A percentile compares a stretch with the other conserved stretches of the same genome.
phyloP scores from a whole-genome alignment of 2,113 vertebrate species.

The Prinia subflava region DNA sequence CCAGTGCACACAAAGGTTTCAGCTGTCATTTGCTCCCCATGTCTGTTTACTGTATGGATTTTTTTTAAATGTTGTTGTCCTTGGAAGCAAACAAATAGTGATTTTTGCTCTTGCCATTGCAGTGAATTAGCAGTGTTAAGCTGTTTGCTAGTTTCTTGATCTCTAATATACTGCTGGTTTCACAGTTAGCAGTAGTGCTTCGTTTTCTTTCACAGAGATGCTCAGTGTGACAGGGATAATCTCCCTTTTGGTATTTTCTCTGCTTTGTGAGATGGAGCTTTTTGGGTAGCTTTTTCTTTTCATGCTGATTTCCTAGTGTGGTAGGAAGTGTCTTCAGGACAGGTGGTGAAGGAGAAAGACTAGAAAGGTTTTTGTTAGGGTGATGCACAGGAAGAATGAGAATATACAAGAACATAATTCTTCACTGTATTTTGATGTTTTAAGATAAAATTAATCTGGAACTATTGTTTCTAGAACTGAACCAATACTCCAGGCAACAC shows the following conservation, averaged over 20 bases:
- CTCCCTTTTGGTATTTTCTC: background rate
- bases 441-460: background rate
- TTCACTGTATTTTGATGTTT: background rate
- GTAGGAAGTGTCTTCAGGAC: background rate
- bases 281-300: background rate
- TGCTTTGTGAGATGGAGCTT: accelerated
- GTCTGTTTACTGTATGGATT: background rate
- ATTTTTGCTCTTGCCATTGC: background rate
- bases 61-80: background rate
- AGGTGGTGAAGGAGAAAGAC: background rate
- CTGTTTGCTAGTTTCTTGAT: background rate
- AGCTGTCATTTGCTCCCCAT: background rate
- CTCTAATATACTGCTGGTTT: background rate
- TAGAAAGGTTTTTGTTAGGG: background rate
- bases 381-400: background rate
- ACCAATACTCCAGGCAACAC: background rate
- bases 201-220: background rate
- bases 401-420: background rate
- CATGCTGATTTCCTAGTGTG: background rate
- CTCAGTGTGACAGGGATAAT: background rate
- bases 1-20: background rate
- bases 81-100: background rate
- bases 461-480: background rate
- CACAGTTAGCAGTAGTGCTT: background rate
- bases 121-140: background rate